Evolutionary conservation across 2,113 vertebrate genomes (phyloP).

Genomic region (Chauna torquata): DNA sequence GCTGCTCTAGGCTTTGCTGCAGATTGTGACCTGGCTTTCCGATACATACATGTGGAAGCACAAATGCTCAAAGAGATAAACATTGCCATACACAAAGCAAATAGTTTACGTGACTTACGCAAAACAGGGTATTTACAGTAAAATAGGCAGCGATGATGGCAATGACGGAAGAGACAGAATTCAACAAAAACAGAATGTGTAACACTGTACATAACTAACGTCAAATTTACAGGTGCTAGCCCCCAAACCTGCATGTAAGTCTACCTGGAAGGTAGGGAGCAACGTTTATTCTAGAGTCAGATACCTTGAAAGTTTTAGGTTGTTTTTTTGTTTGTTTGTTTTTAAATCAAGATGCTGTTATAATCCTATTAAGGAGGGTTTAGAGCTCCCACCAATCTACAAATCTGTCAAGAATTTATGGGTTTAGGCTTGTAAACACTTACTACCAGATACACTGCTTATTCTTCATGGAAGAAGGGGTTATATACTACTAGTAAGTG

Average conservation of each 20-base stretch:
- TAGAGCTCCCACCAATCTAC: not conserved
- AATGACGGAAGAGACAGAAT: not conserved
- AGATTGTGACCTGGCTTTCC: not conserved
- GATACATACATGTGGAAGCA: not conserved
- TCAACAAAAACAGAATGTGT: not conserved
- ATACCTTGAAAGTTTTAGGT: not conserved
- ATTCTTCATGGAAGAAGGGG: not conserved
- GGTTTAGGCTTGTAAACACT: constrained; percentile 14
- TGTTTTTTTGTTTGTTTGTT: not conserved
- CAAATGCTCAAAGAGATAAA: not conserved
- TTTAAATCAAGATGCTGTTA: not conserved
- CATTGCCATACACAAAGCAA: not conserved
- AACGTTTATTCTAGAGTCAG: not conserved
- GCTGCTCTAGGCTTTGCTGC: not conserved
- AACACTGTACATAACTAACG: not conserved
- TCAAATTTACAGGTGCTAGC: not conserved
- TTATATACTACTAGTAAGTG: not conserved
- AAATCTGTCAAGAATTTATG: not conserved
- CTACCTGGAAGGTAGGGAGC: not conserved
- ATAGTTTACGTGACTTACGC: not conserved
- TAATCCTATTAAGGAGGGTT: not conserved
- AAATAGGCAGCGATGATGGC: not conserved
- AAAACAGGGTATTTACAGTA: not conserved
- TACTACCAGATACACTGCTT: not conserved
- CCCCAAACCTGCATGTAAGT: not conserved